Conservation (phyloP, 2,888 invertebrate genomes). For the Periphyllus acericola region DNA sequence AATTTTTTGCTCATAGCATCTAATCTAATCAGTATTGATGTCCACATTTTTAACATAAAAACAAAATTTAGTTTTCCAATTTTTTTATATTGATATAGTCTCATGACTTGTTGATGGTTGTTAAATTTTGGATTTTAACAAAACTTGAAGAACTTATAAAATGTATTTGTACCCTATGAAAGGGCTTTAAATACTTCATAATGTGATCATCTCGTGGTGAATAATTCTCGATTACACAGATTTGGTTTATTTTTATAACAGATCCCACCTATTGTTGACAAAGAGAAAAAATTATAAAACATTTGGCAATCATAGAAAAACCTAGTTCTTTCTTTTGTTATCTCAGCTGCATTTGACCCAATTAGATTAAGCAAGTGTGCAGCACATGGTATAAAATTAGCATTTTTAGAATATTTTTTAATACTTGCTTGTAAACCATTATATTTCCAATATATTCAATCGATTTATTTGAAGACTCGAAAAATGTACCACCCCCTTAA, state of each 20-base stretch:
- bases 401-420: too few relatives aligned
- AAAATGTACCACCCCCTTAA: too few relatives aligned
- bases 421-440: too few relatives aligned
- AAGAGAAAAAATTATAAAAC: slow-evolving; percentile 9
- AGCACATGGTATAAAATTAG: too few relatives aligned
- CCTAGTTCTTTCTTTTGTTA: not conserved
- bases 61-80: slow-evolving; percentile 14
- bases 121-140: not conserved
- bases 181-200: slow-evolving; percentile 15
- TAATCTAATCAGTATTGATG: slow-evolving; percentile 14
- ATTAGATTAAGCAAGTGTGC: slow-evolving; percentile 9
- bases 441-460: too few relatives aligned
- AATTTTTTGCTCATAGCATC: slow-evolving; percentile 13
- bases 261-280: slow-evolving; percentile 32
- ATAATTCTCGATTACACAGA: not conserved
- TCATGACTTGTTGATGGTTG: not conserved
- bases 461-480: too few relatives aligned
- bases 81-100: not conserved
- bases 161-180: not conserved
- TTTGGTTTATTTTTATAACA: not conserved
- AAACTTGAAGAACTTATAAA: slow-evolving; percentile 11
- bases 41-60: slow-evolving; percentile 23
- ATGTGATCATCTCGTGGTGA: slow-evolving; percentile 4
- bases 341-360: slow-evolving; percentile 35
- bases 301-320: slow-evolving; percentile 24